Evolutionary conservation across 2,888 invertebrate genomes (phyloP), one percentile per base, ranked within the genome.

Genomic region (Cristatella mucedo): DNA sequence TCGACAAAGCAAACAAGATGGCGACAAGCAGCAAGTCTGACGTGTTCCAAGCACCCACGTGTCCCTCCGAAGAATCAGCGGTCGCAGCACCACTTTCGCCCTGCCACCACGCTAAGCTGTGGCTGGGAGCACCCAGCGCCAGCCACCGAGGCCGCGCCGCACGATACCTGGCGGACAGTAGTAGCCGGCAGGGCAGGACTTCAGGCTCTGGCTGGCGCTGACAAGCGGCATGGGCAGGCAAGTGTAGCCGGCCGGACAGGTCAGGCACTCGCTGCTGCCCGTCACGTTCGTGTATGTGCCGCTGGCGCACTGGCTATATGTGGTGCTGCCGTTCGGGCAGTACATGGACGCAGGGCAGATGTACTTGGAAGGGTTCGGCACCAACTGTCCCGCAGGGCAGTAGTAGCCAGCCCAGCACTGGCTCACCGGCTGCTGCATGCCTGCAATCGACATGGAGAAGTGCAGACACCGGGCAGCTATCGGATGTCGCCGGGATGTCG

Each of bases 331-430:
- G 44, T 61, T 61, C 7, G 59, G 59, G 46, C 61, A 61, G 21
- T 59, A 56, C 47, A 59, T 43, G 7, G 59, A 59, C 4, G 21
- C 36, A 2, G 59, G 59, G 45, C 61, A 61, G 29, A 56, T 41
- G 41, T 51, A 53, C 3, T 44, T 42, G 9, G 46, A 45, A 2
- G 61, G 61, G 44, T 59, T 59, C 19, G 57, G 56, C 7, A 41
- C 48, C 6, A 44, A 43, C 37, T 50, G 43, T 6, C 51, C 53
- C 4, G 21, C 41, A n/a, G 54, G 53, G 41, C 61, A 61, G 42
- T 61, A 61, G 46, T 53, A 61, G 2, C 61, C 61, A 21, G 56
- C 61, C 58, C 58, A 59, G 41, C 61, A 61, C 33, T 46, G 44
- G 4, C 46, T 43, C 2, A 45, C 44, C 2, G 51, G 52, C 4